Evolutionary conservation across 2,888 invertebrate genomes (phyloP).

Genomic region (Phoenoteleia sp.): DNA sequence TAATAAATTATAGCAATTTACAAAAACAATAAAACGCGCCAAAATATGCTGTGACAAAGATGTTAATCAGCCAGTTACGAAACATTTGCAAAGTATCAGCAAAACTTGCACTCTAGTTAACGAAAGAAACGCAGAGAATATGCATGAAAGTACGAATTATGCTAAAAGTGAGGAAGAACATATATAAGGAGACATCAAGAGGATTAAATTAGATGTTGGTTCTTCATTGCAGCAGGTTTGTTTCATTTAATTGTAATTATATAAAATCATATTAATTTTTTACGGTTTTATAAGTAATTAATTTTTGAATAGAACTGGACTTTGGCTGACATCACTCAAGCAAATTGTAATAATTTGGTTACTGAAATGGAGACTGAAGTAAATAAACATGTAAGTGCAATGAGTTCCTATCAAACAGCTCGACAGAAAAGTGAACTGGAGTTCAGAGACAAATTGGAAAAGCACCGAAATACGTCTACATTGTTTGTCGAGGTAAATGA

Average conservation of each 20-base stretch:
- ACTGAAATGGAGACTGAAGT: constrained; percentile 78
- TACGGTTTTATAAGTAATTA: constrained; percentile 20
- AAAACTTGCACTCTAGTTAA: constrained; percentile 71
- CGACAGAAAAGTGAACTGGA: constrained; percentile 74
- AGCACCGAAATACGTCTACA: constrained; percentile 73
- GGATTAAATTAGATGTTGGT: constrained; percentile 75
- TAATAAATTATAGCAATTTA: constrained; percentile 69
- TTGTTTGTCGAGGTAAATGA: constrained; percentile 78
- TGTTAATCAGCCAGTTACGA: constrained; percentile 67
- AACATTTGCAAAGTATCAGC: constrained; percentile 66
- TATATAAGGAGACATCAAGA: constrained; percentile 73
- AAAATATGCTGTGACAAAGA: constrained; percentile 61
- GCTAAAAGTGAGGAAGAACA: constrained; percentile 75
- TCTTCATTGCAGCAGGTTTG: constrained; percentile 77
- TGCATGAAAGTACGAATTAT: constrained; percentile 62
- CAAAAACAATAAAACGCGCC: constrained; percentile 63
- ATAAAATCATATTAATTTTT: constrained; percentile 13
- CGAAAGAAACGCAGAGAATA: constrained; percentile 66
- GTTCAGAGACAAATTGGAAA: constrained; percentile 75
- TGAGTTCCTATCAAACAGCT: constrained; percentile 75
- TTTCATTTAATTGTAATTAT: background rate
- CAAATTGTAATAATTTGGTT: constrained; percentile 74
- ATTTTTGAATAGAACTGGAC: constrained; percentile 74
- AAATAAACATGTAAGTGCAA: constrained; percentile 72
- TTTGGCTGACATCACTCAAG: constrained; percentile 73